A percentile compares a stretch with the other conserved stretches of the same genome.
Evolutionary conservation across 92 coral and sea anemone species (phyloP).

Genomic region (Heliopora coerulea): DNA sequence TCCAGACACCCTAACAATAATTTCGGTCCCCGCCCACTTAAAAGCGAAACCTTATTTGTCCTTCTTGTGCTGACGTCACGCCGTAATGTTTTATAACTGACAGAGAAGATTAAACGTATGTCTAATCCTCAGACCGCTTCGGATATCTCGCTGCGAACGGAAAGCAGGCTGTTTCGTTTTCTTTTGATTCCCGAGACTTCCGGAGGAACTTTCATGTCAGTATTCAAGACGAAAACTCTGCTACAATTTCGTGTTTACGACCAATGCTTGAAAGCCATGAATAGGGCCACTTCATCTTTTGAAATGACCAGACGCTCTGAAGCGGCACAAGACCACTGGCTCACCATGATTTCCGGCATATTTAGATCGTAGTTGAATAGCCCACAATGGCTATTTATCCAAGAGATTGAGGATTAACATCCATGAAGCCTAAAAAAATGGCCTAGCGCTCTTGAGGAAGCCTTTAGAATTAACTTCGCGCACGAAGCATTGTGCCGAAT

Average conservation of each 20-base stretch:
- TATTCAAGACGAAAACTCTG: too few species aligned
- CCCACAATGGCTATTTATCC: conserved; percentile 45
- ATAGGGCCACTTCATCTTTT: conserved; percentile 5
- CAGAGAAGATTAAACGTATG: conserved; percentile 31
- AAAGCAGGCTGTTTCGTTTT: background rate
- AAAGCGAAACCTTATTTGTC: conserved; percentile 34
- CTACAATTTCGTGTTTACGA: background rate
- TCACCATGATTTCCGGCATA: conserved; percentile 41
- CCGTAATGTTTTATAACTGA: conserved; percentile 20
- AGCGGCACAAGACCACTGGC: conserved; percentile 19
- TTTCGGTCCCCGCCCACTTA: conserved; percentile 41
- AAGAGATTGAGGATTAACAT: conserved; percentile 39
- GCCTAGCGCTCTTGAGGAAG: background rate
- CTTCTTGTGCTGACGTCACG: conserved; percentile 34
- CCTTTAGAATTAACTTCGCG: too few species aligned
- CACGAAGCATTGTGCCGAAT: too few species aligned
- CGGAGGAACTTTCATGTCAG: too few species aligned
- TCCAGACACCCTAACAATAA: conserved; percentile 45
- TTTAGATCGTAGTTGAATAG: conserved; percentile 31
- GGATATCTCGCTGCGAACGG: conserved; percentile 1
- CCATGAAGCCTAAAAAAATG: conserved; percentile 16
- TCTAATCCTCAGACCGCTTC: conserved; percentile 12
- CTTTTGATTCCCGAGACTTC: too few species aligned
- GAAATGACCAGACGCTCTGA: background rate
- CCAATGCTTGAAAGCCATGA: background rate